These are phyloP conservation scores for Tetragonisca angustula DNA, from an alignment of 2,888 invertebrate species.

Conservation along the genomic window DNA sequence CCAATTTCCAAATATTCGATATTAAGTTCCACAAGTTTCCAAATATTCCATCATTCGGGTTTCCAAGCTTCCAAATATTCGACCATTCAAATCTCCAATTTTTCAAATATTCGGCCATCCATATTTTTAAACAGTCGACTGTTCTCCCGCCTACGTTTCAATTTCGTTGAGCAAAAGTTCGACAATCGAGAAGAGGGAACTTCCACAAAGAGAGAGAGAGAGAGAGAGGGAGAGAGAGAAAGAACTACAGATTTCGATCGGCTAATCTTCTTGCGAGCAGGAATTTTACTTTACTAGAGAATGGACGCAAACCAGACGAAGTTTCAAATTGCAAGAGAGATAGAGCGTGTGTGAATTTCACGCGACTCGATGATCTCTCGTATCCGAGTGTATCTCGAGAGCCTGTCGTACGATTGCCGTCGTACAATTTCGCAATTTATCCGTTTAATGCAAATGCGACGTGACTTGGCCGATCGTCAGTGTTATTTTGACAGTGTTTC, in stretches of 20 bases:
- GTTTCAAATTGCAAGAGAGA: neutral
- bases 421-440: constrained; percentile 38
- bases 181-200: neutral
- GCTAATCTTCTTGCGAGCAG: too few species aligned
- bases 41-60: neutral
- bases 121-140: too few species aligned
- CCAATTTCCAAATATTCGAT: neutral
- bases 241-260: too few species aligned
- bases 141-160: too few species aligned
- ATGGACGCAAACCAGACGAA: neutral
- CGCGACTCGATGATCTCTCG: neutral
- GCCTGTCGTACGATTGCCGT: neutral
- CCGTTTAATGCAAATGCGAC: constrained; percentile 55
- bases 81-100: neutral
- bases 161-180: neutral
- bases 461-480: constrained; percentile 54
- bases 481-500: constrained; percentile 55
- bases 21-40: neutral
- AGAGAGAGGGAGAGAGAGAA: too few species aligned
- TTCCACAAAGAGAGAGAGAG: too few species aligned
- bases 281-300: neutral
- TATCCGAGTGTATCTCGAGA: neutral
- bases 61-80: neutral
- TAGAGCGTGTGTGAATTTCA: neutral
- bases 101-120: neutral